Percentiles rank a stretch among this genome's conserved stretches.
These are phyloP conservation scores for Eriosoma lanigerum DNA, from an alignment of 1,140 invertebrate genomes.

Conservation along the genomic window DNA sequence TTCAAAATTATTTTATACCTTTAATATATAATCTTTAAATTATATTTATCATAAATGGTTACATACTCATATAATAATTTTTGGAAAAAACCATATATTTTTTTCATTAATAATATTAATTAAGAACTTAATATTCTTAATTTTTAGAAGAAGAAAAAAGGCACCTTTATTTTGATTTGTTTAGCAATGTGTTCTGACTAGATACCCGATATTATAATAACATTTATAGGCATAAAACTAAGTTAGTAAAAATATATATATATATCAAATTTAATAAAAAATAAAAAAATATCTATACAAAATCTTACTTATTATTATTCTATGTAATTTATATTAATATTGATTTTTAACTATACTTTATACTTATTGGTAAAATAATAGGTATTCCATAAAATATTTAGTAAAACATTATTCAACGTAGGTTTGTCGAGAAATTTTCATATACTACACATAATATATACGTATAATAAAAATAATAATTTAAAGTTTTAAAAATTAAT, in stretches of 20 bases:
- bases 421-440: no score
- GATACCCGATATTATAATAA: conserved; percentile 33
- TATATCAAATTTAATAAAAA: neutral
- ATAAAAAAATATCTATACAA: neutral
- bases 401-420: neutral
- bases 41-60: no score
- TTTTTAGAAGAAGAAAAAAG: no score
- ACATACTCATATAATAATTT: neutral
- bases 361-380: no score
- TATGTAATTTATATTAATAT: no score
- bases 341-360: neutral
- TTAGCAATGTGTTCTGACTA: conserved; percentile 36
- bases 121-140: no score
- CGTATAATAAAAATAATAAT: no score
- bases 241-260: conserved; percentile 21
- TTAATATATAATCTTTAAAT: no score
- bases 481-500: conserved; percentile 1
- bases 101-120: neutral
- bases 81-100: neutral
- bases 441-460: no score
- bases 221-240: neutral
- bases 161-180: conserved; percentile 36
- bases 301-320: no score
- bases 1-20: no score
- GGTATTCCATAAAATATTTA: no score